phyloP scores from a whole-genome alignment of 2,113 vertebrate species.

The Pterocles gutturalis region DNA sequence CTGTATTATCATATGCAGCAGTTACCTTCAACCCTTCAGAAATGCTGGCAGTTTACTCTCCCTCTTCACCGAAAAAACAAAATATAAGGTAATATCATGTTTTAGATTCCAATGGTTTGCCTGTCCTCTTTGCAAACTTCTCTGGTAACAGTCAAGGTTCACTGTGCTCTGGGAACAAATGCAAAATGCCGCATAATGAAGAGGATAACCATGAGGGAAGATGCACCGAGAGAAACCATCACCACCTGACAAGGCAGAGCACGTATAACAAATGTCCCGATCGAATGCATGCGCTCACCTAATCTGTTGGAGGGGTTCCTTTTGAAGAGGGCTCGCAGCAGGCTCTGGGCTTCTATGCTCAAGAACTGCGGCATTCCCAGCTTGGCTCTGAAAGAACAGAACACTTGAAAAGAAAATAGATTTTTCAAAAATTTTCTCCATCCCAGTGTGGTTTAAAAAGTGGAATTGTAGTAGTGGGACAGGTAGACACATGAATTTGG shows the following conservation, averaged over 20 bases:
- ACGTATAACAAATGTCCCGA: accelerated
- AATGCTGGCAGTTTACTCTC: background rate
- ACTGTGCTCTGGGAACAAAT: background rate
- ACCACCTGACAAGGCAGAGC: background rate
- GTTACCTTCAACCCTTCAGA: background rate
- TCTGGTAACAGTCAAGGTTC: background rate
- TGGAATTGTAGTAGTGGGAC: background rate
- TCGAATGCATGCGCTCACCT: constrained; percentile 66
- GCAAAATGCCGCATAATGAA: background rate
- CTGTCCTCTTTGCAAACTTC: background rate
- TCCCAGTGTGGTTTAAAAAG: background rate
- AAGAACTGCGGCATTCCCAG: constrained; percentile 96
- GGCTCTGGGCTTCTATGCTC: constrained; percentile 92
- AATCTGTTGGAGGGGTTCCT: constrained; percentile 94
- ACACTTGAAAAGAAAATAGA: constrained; percentile 51
- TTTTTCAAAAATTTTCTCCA: background rate
- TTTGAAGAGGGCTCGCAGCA: constrained; percentile 95
- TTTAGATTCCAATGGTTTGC: background rate
- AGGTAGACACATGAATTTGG: background rate
- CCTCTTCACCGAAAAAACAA: background rate
- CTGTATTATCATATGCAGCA: background rate
- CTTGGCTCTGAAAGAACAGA: constrained; percentile 86
- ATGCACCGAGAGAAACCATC: accelerated
- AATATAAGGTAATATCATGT: background rate
- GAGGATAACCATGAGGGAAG: background rate